phyloP scores from a whole-genome alignment of 2,113 vertebrate genomes.

The Nothoprocta perdicaria region DNA sequence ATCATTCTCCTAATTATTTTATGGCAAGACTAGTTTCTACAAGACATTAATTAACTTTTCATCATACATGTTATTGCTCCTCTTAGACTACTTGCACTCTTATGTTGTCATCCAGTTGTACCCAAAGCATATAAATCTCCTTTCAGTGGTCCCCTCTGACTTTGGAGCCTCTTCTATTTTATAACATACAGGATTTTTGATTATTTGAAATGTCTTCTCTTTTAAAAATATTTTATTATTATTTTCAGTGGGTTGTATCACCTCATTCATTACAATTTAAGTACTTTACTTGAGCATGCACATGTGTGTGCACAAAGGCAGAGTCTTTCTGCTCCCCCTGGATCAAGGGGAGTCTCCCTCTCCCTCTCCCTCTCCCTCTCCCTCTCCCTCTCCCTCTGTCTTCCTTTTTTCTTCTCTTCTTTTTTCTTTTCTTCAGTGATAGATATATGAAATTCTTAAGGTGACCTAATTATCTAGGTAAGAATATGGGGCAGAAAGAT shows the following conservation, averaged over 20 bases:
- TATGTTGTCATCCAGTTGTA: not conserved
- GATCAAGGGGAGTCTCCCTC: not conserved
- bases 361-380: too few species aligned
- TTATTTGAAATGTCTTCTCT: not conserved
- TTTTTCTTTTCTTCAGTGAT: not conserved
- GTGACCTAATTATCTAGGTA: not conserved
- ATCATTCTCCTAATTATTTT: not conserved
- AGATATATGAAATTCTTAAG: not conserved
- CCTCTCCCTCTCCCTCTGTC: too few species aligned
- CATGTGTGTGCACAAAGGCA: accelerated
- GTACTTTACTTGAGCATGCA: not conserved
- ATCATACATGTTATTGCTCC: not conserved
- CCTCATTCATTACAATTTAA: not conserved
- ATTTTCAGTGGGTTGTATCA: not conserved
- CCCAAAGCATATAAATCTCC: not conserved
- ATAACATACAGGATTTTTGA: not conserved
- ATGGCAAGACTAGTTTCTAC: not conserved
- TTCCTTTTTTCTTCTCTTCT: too few species aligned
- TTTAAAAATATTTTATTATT: not conserved
- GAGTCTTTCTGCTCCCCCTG: not conserved
- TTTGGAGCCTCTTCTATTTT: not conserved
- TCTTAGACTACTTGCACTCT: not conserved
- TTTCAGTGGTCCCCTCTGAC: not conserved
- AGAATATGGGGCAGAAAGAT: not conserved
- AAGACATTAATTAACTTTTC: not conserved